A percentile compares a stretch with the other conserved stretches of the same genome.
These are phyloP conservation scores for Microtus ochrogaster DNA, from an alignment of 2,113 vertebrate genomes.

Conservation along the genomic window DNA sequence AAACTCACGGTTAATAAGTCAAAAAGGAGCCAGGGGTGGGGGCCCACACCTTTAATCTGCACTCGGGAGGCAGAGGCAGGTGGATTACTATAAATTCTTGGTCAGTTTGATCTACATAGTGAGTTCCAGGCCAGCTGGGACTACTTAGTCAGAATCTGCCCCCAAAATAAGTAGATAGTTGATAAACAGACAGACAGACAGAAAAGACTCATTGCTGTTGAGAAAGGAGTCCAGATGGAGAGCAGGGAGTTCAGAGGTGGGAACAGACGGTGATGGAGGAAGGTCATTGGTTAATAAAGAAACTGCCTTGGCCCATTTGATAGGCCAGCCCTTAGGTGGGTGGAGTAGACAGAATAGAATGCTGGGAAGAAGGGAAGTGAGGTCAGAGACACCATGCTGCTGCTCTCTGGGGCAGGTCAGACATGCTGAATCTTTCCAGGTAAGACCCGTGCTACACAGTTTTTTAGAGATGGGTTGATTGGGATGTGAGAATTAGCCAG, in stretches of 20 bases:
- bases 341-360: too few species aligned
- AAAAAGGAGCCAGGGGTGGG: not conserved
- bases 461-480: too few species aligned
- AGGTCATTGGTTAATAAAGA: too few species aligned
- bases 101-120: not conserved
- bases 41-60: not conserved
- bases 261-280: too few species aligned
- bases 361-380: too few species aligned
- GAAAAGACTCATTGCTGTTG: not conserved
- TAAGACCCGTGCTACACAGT: too few species aligned
- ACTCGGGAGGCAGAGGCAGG: not conserved
- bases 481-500: too few species aligned
- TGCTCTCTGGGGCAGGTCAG: too few species aligned
- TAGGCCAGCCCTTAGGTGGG: too few species aligned
- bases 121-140: not conserved
- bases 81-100: not conserved
- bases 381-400: too few species aligned
- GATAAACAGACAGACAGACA: not conserved
- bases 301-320: too few species aligned
- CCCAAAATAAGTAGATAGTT: not conserved
- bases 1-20: slow-evolving; percentile 41
- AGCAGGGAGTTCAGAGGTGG: not conserved
- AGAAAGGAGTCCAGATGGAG: not conserved
- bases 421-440: too few species aligned
- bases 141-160: not conserved